Evolutionary conservation across 2,888 invertebrate species (phyloP).

Genomic region (Hanleya hanleyi): DNA sequence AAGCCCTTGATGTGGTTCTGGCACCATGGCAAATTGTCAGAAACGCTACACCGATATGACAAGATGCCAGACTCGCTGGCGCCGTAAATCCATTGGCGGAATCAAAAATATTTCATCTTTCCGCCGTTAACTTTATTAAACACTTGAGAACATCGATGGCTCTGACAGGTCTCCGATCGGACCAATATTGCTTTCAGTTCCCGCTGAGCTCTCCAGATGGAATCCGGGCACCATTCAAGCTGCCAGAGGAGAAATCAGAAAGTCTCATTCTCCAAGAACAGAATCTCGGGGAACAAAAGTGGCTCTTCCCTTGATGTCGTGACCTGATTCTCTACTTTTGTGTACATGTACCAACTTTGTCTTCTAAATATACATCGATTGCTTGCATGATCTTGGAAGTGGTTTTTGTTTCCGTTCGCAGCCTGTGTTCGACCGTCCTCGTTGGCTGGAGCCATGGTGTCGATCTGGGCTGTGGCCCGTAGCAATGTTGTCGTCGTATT

Average conservation of each 20-base stretch:
- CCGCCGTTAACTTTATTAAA: background rate
- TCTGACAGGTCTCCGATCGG: background rate
- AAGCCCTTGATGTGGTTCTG: background rate
- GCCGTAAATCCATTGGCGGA: background rate
- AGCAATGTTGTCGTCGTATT: no score
- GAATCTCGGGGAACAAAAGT: no score
- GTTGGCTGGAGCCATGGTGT: no score
- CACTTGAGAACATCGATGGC: background rate
- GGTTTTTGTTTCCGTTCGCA: no score
- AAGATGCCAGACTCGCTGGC: background rate
- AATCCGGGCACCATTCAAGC: background rate
- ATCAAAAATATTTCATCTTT: background rate
- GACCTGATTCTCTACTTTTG: no score
- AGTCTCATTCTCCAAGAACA: no score
- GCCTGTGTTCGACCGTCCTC: no score
- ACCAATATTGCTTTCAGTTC: background rate
- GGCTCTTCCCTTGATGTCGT: no score
- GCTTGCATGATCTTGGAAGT: no score
- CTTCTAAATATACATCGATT: no score
- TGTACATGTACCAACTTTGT: no score
- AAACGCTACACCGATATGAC: background rate
- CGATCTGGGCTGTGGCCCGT: no score
- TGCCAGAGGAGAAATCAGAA: background rate
- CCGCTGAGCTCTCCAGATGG: background rate
- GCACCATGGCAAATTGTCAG: background rate